These are phyloP conservation scores for Chiloscyllium plagiosum DNA, from an alignment of 2,113 vertebrate genomes.

Conservation along the genomic window DNA sequence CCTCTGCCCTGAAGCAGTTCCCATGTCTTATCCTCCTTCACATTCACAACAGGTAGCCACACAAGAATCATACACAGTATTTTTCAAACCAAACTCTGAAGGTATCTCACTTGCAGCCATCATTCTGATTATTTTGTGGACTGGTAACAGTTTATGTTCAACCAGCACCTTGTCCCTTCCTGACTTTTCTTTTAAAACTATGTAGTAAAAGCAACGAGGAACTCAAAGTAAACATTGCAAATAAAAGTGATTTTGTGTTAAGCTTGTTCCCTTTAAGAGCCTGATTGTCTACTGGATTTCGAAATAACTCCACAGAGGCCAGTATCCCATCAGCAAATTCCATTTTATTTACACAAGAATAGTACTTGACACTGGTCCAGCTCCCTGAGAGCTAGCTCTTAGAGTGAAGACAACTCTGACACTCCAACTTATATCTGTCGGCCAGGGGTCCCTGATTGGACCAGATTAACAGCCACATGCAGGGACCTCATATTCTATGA, in stretches of 20 bases:
- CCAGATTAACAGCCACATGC: too few species aligned
- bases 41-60: background rate
- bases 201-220: background rate
- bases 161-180: background rate
- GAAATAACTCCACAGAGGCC: too few species aligned
- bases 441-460: too few species aligned
- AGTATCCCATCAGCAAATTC: too few species aligned
- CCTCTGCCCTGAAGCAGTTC: background rate
- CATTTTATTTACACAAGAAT: too few species aligned
- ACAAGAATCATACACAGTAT: background rate
- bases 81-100: background rate
- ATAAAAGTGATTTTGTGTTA: background rate
- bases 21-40: background rate
- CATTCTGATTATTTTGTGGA: background rate
- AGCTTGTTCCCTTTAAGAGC: background rate
- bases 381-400: too few species aligned
- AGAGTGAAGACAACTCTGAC: too few species aligned
- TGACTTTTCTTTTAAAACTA: background rate
- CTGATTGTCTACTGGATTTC: background rate
- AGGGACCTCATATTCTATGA: too few species aligned
- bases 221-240: background rate
- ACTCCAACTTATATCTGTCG: too few species aligned
- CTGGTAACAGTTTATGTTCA: background rate
- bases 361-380: too few species aligned
- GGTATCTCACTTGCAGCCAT: background rate